Evolutionary conservation across 2,888 invertebrate genomes (phyloP).

Genomic region (Athripsodes cinereus): DNA sequence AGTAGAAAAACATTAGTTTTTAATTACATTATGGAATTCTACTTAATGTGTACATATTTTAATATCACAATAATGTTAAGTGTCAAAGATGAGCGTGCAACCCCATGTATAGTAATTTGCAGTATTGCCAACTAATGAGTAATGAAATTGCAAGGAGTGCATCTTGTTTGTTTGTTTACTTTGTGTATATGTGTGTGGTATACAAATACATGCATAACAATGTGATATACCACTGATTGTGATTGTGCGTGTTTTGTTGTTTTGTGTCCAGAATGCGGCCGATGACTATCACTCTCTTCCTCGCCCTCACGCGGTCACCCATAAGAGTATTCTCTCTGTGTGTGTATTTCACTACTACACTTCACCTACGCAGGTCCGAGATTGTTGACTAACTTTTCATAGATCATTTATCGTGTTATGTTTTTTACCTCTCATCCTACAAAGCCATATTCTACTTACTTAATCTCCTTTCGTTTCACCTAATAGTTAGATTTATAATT

Average conservation of each 20-base stretch:
- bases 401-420: background rate
- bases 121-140: no score
- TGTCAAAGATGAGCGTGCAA: no score
- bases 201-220: no score
- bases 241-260: constrained; percentile 15
- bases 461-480: background rate
- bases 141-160: no score
- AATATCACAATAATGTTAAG: no score
- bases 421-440: background rate
- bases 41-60: no score
- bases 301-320: constrained; percentile 34
- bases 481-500: background rate
- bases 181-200: no score
- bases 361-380: background rate
- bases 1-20: no score
- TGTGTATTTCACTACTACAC: background rate
- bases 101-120: no score
- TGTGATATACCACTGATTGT: background rate
- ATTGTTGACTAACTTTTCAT: background rate
- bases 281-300: constrained; percentile 45
- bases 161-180: no score
- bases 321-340: constrained; percentile 1
- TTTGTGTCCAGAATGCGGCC: constrained; percentile 39
- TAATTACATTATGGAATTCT: no score
- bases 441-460: no score